Evolutionary conservation across 2,797 vertebrate genomes (phyloP).

Genomic region (Serranus cabrilla): DNA sequence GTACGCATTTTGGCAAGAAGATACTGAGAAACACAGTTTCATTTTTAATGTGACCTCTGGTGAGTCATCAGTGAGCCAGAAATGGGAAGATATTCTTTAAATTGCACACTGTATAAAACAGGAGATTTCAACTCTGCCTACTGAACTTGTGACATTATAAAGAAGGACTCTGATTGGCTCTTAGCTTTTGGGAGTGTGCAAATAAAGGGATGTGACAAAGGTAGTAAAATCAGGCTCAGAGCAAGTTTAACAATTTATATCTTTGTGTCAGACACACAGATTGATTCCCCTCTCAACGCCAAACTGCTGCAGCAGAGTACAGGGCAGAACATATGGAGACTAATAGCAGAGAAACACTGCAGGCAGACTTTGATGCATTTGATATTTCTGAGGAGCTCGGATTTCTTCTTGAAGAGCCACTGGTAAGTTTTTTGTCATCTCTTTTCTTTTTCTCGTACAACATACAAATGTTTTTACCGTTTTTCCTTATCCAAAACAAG

Average conservation of each 20-base stretch:
- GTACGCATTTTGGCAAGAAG: too few species aligned
- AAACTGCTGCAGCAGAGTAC: not conserved
- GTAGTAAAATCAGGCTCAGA: not conserved
- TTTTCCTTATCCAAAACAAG: not conserved
- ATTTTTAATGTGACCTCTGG: too few species aligned
- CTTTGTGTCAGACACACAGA: constrained; percentile 1
- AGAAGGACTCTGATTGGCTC: constrained; percentile 53
- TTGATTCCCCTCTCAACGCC: constrained; percentile 7
- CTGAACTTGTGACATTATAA: constrained; percentile 15
- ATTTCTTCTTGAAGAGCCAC: constrained; percentile 72
- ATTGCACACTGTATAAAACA: not conserved
- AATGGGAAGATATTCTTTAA: not conserved
- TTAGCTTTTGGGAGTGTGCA: not conserved
- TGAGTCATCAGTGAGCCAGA: not conserved
- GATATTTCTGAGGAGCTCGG: constrained; percentile 69
- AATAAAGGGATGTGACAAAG: constrained; percentile 53
- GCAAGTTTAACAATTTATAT: constrained; percentile 23
- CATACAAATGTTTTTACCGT: not conserved
- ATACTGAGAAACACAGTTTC: too few species aligned
- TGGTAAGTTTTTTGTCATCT: constrained; percentile 63
- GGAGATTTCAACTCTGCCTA: constrained; percentile 7
- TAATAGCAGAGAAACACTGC: constrained; percentile 48
- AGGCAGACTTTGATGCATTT: constrained; percentile 63
- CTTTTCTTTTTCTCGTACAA: constrained; percentile 26
- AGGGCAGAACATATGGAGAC: constrained; percentile 57